These are phyloP conservation scores for Triplophysa tibetana DNA, from an alignment of 2,113 vertebrate genomes.

Conservation along the genomic window DNA sequence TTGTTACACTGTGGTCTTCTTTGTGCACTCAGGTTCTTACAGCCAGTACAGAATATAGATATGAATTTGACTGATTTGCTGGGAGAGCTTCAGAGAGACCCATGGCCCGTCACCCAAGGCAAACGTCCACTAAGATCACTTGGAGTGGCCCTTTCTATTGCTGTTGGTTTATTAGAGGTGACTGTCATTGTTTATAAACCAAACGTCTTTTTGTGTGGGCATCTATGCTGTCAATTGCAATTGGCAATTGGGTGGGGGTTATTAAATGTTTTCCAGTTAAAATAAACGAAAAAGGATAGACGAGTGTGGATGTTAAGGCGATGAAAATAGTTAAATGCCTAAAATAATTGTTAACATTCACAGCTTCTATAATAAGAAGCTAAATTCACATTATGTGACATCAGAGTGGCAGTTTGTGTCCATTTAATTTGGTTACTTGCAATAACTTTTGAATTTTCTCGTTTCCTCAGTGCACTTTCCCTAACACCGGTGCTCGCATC, in stretches of 20 bases:
- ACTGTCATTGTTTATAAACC: background rate
- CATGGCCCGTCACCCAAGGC: conserved; percentile 95
- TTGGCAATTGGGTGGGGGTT: too few species aligned
- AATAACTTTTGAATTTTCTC: background rate
- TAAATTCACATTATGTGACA: background rate
- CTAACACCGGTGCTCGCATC: conserved; percentile 92
- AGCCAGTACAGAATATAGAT: conserved; percentile 96
- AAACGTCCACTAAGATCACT: conserved; percentile 92
- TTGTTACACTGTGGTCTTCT: background rate
- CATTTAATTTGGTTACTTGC: background rate
- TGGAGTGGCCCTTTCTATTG: conserved; percentile 94
- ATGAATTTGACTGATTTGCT: conserved; percentile 98
- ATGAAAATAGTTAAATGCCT: too few species aligned
- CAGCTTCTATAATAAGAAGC: too few species aligned
- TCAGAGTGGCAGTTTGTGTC: background rate
- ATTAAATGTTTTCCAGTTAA: too few species aligned
- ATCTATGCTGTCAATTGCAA: too few species aligned
- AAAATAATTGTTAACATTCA: too few species aligned
- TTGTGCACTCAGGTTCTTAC: conserved; percentile 81
- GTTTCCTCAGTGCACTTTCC: conserved; percentile 86
- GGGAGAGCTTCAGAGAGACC: conserved; percentile 94
- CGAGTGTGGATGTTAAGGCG: too few species aligned
- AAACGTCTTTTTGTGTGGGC: too few species aligned
- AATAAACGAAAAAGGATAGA: too few species aligned
- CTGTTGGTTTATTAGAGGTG: conserved; percentile 95